A percentile compares a stretch with the other conserved stretches of the same genome.
phyloP scores from a whole-genome alignment of 2,113 vertebrate species.

The Pleuronectes platessa region DNA sequence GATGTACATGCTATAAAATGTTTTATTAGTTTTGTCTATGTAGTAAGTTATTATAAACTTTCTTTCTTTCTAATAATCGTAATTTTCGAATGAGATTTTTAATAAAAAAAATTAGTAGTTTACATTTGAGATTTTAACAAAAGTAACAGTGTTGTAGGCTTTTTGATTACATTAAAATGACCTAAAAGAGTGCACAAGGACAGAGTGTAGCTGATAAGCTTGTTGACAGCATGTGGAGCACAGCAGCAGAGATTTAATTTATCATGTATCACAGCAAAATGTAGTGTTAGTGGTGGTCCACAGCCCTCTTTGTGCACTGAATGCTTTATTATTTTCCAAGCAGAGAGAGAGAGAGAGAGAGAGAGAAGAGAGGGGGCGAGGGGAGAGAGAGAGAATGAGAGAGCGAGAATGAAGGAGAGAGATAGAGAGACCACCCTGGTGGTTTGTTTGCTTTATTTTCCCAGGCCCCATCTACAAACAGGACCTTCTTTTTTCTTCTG shows the following conservation, averaged over 20 bases:
- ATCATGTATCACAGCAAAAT: neutral
- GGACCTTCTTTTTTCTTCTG: neutral
- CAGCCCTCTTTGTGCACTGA: slow-evolving; percentile 39
- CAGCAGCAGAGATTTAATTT: neutral
- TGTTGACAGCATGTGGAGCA: slow-evolving; percentile 1
- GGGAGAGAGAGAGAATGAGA: neutral
- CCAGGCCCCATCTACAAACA: slow-evolving; percentile 21
- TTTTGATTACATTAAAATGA: neutral
- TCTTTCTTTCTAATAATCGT: no score
- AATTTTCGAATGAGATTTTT: neutral
- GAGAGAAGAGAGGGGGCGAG: neutral
- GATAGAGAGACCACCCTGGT: slow-evolving; percentile 46
- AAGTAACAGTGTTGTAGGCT: no score
- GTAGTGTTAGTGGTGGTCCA: slow-evolving; percentile 21
- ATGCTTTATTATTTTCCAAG: slow-evolving; percentile 31
- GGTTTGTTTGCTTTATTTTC: slow-evolving; percentile 40
- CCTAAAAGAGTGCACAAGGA: neutral
- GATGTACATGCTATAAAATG: neutral
- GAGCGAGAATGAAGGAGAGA: no score
- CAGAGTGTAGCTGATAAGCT: neutral
- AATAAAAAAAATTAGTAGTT: neutral
- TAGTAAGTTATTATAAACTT: neutral
- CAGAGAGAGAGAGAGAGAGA: slow-evolving; percentile 32
- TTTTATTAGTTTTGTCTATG: neutral
- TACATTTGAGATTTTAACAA: slow-evolving; percentile 4